phyloP scores from a whole-genome alignment of 2,113 vertebrate species.

The Tiliqua scincoides region DNA sequence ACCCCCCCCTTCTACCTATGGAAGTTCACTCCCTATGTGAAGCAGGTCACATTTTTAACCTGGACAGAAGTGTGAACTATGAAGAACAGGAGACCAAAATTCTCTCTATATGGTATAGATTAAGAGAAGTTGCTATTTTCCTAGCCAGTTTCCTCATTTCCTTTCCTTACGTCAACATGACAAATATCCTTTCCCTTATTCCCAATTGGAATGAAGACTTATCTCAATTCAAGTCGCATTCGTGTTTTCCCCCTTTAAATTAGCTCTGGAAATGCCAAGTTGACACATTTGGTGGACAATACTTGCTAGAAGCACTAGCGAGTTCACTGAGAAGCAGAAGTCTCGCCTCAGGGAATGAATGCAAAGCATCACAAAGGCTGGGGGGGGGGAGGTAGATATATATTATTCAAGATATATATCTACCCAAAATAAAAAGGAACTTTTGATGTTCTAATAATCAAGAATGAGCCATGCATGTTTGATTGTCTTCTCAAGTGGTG shows the following conservation, averaged over 20 bases:
- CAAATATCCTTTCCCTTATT: neutral
- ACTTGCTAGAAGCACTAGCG: too few relatives aligned
- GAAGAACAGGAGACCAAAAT: too few relatives aligned
- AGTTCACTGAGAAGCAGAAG: neutral
- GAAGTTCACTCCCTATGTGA: too few relatives aligned
- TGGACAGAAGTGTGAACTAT: too few relatives aligned
- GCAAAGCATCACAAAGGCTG: neutral
- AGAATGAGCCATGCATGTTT: neutral
- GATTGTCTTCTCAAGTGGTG: too few relatives aligned
- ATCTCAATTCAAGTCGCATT: too few relatives aligned
- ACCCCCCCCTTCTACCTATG: too few relatives aligned
- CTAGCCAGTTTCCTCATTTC: neutral
- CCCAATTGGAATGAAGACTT: neutral
- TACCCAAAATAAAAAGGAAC: neutral
- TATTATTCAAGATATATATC: too few relatives aligned
- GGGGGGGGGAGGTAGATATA: neutral
- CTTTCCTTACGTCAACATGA: neutral
- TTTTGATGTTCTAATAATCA: neutral
- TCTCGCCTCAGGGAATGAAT: neutral
- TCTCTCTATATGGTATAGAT: too few relatives aligned
- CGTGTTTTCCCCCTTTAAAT: neutral
- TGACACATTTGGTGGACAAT: neutral
- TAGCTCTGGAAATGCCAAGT: neutral
- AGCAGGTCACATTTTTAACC: too few relatives aligned
- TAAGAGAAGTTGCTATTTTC: neutral